Percentiles rank a stretch among this genome's conserved stretches.
These are phyloP conservation scores for Calliphora vomitoria DNA, from an alignment of 2,888 invertebrate genomes.

Conservation along the genomic window DNA sequence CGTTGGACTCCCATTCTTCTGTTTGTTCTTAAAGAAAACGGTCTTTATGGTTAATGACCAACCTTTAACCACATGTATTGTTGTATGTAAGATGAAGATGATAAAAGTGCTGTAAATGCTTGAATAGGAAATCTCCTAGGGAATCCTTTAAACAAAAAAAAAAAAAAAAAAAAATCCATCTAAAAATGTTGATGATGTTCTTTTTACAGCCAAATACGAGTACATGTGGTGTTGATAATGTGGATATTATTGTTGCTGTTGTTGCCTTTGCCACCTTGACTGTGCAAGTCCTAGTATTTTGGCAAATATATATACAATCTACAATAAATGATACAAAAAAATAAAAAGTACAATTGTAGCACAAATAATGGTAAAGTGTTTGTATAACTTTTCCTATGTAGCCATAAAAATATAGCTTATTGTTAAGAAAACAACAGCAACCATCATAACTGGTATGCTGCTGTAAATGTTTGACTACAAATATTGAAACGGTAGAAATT, in stretches of 20 bases:
- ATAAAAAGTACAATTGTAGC: not conserved
- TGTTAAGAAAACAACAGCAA: not conserved
- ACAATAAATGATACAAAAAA: not conserved
- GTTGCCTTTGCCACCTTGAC: no score
- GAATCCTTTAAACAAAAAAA: not conserved
- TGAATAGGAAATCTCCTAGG: not conserved
- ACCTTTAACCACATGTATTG: not conserved
- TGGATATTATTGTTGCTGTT: not conserved
- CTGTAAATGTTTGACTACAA: not conserved
- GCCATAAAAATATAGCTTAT: not conserved
- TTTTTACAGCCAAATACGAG: not conserved
- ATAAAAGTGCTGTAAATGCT: not conserved
- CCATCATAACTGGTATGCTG: not conserved
- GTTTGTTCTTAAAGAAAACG: not conserved
- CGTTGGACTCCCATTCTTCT: not conserved
- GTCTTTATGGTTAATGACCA: not conserved
- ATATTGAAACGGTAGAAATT: not conserved
- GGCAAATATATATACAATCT: no score
- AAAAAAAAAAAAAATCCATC: no score
- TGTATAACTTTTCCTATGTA: not conserved
- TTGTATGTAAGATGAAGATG: not conserved
- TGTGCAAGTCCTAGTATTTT: no score
- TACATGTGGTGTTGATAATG: not conserved
- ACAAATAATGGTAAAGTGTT: not conserved
- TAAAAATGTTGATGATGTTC: conserved; percentile 1